Evolutionary conservation across 2,113 vertebrate genomes (phyloP).

Genomic region (Capricornis sumatraensis): DNA sequence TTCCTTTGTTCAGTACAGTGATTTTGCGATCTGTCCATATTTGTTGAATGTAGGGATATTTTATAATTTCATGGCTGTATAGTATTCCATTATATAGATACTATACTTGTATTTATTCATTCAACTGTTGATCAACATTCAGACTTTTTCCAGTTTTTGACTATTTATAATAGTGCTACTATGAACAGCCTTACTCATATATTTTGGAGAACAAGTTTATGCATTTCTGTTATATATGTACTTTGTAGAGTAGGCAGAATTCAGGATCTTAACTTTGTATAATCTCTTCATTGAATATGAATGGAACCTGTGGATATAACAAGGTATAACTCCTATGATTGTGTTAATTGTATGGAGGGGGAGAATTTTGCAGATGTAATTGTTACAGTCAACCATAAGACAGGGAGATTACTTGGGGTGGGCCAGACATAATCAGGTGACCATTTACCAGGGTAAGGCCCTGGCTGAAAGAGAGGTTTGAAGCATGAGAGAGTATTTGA

Average conservation of each 20-base stretch:
- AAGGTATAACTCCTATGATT: neutral
- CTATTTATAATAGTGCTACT: neutral
- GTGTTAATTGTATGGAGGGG: neutral
- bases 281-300: neutral
- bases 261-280: neutral
- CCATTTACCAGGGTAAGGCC: neutral
- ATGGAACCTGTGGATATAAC: neutral
- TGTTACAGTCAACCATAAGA: neutral
- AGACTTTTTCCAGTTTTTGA: neutral
- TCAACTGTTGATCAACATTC: neutral
- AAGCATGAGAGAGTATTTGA: neutral
- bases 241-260: neutral
- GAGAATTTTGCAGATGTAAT: neutral
- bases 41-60: neutral
- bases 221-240: neutral
- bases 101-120: neutral
- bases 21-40: neutral
- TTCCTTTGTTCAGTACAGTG: conserved; percentile 7
- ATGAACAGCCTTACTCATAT: neutral
- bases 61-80: neutral
- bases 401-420: neutral
- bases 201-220: neutral
- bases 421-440: neutral
- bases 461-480: neutral
- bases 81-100: neutral